Evolutionary conservation across 2,888 invertebrate genomes (phyloP).

Genomic region (Quadroppia sp.): DNA sequence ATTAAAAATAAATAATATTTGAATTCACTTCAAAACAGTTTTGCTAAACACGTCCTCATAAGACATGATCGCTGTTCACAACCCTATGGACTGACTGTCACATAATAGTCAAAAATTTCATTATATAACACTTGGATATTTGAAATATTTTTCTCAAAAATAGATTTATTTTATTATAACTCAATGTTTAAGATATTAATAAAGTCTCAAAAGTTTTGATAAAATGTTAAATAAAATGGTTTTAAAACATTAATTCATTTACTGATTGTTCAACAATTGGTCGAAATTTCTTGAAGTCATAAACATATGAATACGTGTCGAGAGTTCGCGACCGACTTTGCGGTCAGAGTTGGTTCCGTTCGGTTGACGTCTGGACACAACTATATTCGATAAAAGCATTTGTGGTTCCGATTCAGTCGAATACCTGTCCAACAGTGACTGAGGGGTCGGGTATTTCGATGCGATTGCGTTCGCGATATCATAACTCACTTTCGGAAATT

Average conservation of each 20-base stretch:
- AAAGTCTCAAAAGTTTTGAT: neutral
- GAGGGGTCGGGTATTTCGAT: slow-evolving; percentile 18
- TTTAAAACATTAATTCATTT: neutral
- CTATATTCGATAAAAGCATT: neutral
- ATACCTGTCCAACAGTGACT: slow-evolving; percentile 21
- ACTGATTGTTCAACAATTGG: neutral
- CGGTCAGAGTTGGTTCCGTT: slow-evolving; percentile 15
- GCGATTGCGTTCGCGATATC: slow-evolving; percentile 31
- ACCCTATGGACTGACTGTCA: no score
- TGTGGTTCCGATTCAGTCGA: neutral
- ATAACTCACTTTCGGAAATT: slow-evolving; percentile 34
- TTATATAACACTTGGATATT: no score
- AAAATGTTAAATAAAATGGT: neutral
- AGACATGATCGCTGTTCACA: no score
- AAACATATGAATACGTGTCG: neutral
- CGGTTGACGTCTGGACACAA: slow-evolving; percentile 17
- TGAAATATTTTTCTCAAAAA: no score
- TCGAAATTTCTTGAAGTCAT: slow-evolving; percentile 7
- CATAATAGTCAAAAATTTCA: no score
- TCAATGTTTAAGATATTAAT: no score
- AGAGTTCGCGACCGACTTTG: slow-evolving; percentile 6
- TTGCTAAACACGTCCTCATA: no score
- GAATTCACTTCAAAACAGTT: no score
- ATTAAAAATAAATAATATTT: no score
- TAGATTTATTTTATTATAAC: no score